phyloP scores from a whole-genome alignment of 2,797 vertebrate genomes.

The Gallinago stenura region DNA sequence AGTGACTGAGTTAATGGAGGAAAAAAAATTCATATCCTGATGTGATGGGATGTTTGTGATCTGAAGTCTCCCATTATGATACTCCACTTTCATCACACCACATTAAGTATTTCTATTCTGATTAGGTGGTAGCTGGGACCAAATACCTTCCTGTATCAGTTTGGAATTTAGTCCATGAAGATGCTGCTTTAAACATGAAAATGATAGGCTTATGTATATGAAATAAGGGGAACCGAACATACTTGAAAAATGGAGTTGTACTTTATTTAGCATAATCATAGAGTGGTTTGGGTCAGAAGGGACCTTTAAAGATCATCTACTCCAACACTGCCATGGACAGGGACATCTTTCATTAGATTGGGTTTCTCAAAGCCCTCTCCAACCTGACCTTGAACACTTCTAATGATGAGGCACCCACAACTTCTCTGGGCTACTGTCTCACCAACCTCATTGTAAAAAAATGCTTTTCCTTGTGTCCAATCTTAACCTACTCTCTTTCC shows the following conservation, averaged over 20 bases:
- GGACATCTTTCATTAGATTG: background rate
- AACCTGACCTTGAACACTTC: background rate
- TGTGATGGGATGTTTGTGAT: background rate
- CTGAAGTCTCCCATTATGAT: background rate
- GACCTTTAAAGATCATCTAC: background rate
- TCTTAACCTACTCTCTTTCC: background rate
- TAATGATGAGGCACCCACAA: background rate
- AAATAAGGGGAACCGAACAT: background rate
- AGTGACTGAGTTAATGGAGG: background rate
- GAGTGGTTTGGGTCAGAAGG: background rate
- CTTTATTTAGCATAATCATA: background rate
- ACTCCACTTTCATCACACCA: background rate
- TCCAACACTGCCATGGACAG: fast-evolving
- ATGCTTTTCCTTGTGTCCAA: background rate
- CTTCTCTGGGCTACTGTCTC: background rate
- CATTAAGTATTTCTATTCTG: conserved; percentile 11
- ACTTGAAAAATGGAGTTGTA: background rate
- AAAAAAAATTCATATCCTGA: background rate
- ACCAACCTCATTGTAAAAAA: background rate
- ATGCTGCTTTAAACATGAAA: background rate
- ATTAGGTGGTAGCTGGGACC: background rate
- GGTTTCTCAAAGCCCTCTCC: background rate
- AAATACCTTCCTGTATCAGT: background rate
- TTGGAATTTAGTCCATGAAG: background rate
- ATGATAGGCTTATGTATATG: background rate